These are phyloP conservation scores for Psittacula echo DNA, from an alignment of 2,797 vertebrate species.

Conservation along the genomic window DNA sequence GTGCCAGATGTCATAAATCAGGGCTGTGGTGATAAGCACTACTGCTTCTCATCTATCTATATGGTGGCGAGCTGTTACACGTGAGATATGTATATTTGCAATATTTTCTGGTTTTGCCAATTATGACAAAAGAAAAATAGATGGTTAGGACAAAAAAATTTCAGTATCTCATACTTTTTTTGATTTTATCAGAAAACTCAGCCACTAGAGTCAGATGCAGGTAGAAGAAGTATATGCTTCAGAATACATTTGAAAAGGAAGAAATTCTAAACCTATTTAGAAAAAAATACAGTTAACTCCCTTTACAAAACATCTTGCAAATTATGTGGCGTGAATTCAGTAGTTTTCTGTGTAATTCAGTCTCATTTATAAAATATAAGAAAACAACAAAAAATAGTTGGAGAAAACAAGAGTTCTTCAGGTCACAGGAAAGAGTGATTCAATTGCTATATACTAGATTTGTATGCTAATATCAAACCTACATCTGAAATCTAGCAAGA, in stretches of 20 bases:
- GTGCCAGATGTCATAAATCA: conserved; percentile 2
- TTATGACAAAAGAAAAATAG: not conserved
- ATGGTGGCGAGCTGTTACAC: not conserved
- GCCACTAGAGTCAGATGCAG: not conserved
- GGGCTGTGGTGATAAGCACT: not conserved
- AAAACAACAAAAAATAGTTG: not conserved
- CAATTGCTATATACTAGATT: not conserved
- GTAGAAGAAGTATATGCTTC: not conserved
- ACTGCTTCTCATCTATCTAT: not conserved
- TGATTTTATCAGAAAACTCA: not conserved
- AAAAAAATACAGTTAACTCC: not conserved
- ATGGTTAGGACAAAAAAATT: not conserved
- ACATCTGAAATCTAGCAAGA: not conserved
- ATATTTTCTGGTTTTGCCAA: not conserved
- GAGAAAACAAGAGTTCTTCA: not conserved
- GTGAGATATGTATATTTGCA: not conserved
- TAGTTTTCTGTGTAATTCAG: not conserved
- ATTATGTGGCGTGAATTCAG: not conserved
- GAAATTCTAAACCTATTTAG: not conserved
- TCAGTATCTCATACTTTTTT: not conserved
- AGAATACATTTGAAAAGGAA: not conserved
- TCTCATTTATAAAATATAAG: not conserved
- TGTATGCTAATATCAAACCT: not conserved
- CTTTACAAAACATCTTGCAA: not conserved
- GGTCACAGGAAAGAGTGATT: not conserved